Evolutionary conservation across 2,888 invertebrate genomes (phyloP), one percentile per base, ranked within the genome.

Genomic region (Drosophila melanosoma): DNA sequence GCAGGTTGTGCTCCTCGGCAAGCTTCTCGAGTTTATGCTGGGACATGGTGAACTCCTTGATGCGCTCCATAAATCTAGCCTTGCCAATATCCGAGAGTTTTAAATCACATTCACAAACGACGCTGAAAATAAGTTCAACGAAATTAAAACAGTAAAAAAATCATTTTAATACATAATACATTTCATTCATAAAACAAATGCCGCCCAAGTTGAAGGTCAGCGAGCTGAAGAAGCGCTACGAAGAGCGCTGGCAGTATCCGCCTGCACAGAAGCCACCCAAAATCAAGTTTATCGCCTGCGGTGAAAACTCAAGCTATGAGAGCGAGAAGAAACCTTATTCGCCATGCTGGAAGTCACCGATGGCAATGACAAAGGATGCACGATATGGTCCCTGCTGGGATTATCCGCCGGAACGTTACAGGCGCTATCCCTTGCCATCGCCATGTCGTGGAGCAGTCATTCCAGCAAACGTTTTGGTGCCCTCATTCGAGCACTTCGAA

Each of bases 1-100:
- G 95, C 0, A 95, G 94, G 2, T 94, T 93, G 23, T 96, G 94
- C 58, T 95, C 94, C 17, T 91, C 81, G 0, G 94, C 94, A 48
- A 96, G 82, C 11, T 87, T 78, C 7, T 92, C 90, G 1, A 94
- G 67, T 15, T 90, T 81, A 10, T 56, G 59, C 11, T 81, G 53
- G 3, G 76, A 60, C 3, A 66, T 35, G 10, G 70, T 63, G 62
- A 81, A 91, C 35, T 85, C 76, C 42, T 91, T 91, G 36, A 94
- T 92, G 52, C 79, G 83, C 1, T 83, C 61, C 59, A 94, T 94
- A 72, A 94, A 94, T 8, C 75, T 66, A 1, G 84, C 48, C 15
- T 91, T 92, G 12, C 94, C 94, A 52, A 94, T 91, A 45, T 94
- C 88, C 1, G 87, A 82, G 23, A 93, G 66, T 56, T 92, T 82